Evolutionary conservation across 2,113 vertebrate species (phyloP).

Genomic region (Corythaeola cristata): DNA sequence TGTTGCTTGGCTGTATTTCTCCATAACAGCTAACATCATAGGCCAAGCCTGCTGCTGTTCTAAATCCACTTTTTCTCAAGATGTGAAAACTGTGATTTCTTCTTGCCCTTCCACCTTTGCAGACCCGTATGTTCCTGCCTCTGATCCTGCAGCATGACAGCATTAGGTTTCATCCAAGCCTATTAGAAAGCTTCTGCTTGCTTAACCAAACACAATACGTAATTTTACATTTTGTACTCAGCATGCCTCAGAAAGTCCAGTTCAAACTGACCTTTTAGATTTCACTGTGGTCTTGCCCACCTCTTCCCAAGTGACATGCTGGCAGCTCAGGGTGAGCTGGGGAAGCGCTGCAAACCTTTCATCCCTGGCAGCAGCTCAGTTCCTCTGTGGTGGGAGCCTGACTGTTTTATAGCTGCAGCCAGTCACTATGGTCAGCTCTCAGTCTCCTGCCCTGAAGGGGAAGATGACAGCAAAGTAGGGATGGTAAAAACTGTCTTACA

Average conservation of each 20-base stretch:
- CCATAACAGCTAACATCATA: background rate
- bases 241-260: background rate
- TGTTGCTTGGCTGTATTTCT: background rate
- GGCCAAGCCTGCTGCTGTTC: background rate
- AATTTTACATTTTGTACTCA: background rate
- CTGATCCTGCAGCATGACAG: background rate
- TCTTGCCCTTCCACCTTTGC: background rate
- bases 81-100: background rate
- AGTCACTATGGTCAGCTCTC: background rate
- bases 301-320: background rate
- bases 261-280: background rate
- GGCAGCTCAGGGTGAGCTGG: accelerated
- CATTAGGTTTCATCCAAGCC: background rate
- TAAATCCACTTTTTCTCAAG: background rate
- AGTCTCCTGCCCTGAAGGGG: background rate
- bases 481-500: background rate
- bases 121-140: background rate
- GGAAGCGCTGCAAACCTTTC: background rate
- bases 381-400: background rate
- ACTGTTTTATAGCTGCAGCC: background rate
- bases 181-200: background rate
- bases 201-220: background rate
- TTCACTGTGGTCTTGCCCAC: background rate
- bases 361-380: background rate
- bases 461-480: background rate